Conservation (phyloP, 1,140 invertebrate genomes). For the Psix sp. region DNA sequence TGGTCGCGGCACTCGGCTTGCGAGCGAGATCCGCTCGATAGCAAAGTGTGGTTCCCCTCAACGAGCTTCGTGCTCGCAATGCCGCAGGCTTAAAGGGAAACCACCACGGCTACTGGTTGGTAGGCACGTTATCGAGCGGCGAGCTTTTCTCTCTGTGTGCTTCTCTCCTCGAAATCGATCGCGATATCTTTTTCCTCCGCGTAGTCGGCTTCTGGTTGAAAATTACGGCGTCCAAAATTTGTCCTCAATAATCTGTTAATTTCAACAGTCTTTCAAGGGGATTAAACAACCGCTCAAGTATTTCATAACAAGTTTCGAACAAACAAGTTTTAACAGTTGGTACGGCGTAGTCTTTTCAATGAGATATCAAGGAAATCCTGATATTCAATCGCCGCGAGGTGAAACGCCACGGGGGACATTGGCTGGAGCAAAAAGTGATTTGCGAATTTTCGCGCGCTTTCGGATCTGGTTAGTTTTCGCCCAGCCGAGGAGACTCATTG, state of each 20-base stretch:
- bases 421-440: too few relatives aligned
- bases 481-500: too few relatives aligned
- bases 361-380: too few relatives aligned
- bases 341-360: too few relatives aligned
- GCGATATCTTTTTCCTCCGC: slow-evolving; percentile 15
- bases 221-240: neutral
- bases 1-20: slow-evolving; percentile 60
- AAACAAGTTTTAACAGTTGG: neutral
- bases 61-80: slow-evolving; percentile 72
- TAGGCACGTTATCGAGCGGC: slow-evolving; percentile 57
- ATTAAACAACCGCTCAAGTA: too few relatives aligned
- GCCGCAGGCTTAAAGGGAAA: slow-evolving; percentile 73
- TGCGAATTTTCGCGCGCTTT: too few relatives aligned
- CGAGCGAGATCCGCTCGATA: slow-evolving; percentile 71
- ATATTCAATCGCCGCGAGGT: too few relatives aligned
- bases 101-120: slow-evolving; percentile 55
- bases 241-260: too few relatives aligned
- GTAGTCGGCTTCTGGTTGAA: slow-evolving; percentile 9
- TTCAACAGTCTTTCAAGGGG: too few relatives aligned
- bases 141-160: slow-evolving; percentile 43
- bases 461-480: too few relatives aligned
- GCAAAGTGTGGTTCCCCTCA: slow-evolving; percentile 72
- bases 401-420: too few relatives aligned
- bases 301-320: neutral
- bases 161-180: slow-evolving; percentile 51